A percentile compares a stretch with the other conserved stretches of the same genome.
Conservation (phyloP, 2,113 vertebrate genomes). For the Glaucidium brasilianum region DNA sequence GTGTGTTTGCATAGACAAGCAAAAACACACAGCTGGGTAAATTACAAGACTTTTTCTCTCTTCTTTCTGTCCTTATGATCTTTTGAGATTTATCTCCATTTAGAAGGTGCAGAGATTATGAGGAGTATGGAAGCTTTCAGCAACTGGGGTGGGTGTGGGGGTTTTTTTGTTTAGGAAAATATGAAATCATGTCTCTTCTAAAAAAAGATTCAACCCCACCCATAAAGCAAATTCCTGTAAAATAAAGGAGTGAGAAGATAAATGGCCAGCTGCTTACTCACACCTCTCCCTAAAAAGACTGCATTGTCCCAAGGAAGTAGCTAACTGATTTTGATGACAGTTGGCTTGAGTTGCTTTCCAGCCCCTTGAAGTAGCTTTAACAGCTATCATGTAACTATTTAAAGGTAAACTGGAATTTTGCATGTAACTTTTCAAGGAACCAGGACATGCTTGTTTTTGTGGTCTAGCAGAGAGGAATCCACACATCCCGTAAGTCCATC, state of each 20-base stretch:
- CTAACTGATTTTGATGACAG: neutral
- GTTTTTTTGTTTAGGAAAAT: neutral
- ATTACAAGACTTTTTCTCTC: neutral
- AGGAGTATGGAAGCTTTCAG: neutral
- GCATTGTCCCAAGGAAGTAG: neutral
- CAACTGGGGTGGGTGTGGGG: neutral
- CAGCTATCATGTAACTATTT: neutral
- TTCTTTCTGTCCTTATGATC: neutral
- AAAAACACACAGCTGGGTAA: neutral
- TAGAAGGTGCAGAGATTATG: neutral
- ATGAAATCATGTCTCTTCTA: neutral
- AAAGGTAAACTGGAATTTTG: neutral
- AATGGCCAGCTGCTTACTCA: neutral
- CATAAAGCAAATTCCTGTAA: neutral
- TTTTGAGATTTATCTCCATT: neutral
- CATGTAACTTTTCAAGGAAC: neutral
- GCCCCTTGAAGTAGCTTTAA: neutral
- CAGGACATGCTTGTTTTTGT: neutral
- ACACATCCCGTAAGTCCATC: neutral
- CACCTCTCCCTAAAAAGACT: neutral
- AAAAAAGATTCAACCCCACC: neutral
- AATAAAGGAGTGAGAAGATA: neutral
- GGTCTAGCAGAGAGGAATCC: neutral
- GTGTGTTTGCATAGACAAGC: neutral
- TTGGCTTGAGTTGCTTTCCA: neutral